A percentile compares a stretch with the other conserved stretches of the same genome.
These are phyloP conservation scores for Speoplatyrhinus poulsoni DNA, from an alignment of 2,113 vertebrate species.

Conservation along the genomic window DNA sequence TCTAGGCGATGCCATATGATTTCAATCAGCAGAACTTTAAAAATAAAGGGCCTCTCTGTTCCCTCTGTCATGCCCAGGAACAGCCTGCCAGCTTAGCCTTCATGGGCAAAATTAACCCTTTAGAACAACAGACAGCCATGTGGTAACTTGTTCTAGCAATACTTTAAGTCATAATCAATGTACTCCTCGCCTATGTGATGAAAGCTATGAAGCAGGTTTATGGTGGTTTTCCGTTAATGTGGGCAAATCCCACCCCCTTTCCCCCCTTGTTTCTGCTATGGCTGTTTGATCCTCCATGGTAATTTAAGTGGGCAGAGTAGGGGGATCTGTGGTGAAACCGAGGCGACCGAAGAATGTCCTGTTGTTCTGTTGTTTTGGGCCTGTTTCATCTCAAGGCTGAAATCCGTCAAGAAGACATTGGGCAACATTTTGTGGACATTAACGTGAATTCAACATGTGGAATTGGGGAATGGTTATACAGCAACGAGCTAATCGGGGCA, in stretches of 20 bases:
- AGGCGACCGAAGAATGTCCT: constrained; percentile 69
- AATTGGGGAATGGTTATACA: no score
- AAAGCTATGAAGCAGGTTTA: background rate
- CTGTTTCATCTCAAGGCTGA: constrained; percentile 38
- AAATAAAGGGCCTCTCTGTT: constrained; percentile 72
- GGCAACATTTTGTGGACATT: no score
- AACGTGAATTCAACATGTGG: no score
- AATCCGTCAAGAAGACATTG: no score
- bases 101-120: constrained; percentile 66
- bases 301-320: constrained; percentile 61
- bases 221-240: constrained; percentile 13
- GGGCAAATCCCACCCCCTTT: constrained; percentile 24
- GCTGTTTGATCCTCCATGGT: constrained; percentile 46
- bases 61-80: constrained; percentile 34
- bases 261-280: constrained; percentile 20
- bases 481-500: no score
- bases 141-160: background rate
- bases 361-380: constrained; percentile 60
- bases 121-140: constrained; percentile 29
- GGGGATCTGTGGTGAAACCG: constrained; percentile 58
- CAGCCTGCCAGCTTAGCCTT: constrained; percentile 41
- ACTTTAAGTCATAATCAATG: no score
- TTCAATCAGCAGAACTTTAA: constrained; percentile 65
- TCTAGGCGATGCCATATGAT: constrained; percentile 69
- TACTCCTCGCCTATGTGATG: no score